Percentiles rank a stretch among this genome's conserved stretches.
These are phyloP conservation scores for Nephrocerus scutellatus DNA, from an alignment of 2,888 invertebrate species.

Conservation along the genomic window DNA sequence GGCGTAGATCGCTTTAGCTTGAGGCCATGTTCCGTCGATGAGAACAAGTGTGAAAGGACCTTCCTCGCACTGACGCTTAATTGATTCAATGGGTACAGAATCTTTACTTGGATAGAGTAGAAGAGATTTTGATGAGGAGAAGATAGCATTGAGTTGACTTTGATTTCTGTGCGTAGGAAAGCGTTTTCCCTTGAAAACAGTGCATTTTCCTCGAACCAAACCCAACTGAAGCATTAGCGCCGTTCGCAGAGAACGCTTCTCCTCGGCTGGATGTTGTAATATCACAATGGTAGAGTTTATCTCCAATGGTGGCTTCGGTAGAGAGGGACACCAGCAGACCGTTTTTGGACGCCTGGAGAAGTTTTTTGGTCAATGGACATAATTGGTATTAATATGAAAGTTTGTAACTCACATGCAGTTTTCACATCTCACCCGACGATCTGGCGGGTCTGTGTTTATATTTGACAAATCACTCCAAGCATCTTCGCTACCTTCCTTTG, in stretches of 20 bases:
- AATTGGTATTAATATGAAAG: not conserved
- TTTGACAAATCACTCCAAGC: constrained; percentile 66
- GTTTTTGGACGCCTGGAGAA: constrained; percentile 65
- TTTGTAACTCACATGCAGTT: constrained; percentile 62
- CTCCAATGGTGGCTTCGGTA: constrained; percentile 63
- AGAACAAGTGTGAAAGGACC: constrained; percentile 69
- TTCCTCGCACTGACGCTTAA: constrained; percentile 24
- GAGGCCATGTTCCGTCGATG: constrained; percentile 94
- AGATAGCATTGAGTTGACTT: constrained; percentile 56
- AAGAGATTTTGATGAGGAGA: constrained; percentile 57
- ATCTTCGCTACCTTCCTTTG: too few species aligned
- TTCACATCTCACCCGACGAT: constrained; percentile 59
- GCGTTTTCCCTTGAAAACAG: constrained; percentile 63
- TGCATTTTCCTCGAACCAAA: constrained; percentile 66
- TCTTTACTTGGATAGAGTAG: constrained; percentile 73
- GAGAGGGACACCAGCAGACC: constrained; percentile 86
- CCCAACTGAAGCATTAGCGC: constrained; percentile 82
- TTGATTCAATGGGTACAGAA: constrained; percentile 62
- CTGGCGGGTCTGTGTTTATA: constrained; percentile 70
- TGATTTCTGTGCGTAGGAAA: constrained; percentile 61
- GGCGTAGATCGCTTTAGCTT: constrained; percentile 85
- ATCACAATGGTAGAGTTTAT: constrained; percentile 69
- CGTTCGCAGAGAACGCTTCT: constrained; percentile 79
- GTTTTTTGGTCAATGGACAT: not conserved
- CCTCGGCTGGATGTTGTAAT: constrained; percentile 90